Conservation (phyloP, 1,140 invertebrate species). For the Drosophila kikkawai region DNA sequence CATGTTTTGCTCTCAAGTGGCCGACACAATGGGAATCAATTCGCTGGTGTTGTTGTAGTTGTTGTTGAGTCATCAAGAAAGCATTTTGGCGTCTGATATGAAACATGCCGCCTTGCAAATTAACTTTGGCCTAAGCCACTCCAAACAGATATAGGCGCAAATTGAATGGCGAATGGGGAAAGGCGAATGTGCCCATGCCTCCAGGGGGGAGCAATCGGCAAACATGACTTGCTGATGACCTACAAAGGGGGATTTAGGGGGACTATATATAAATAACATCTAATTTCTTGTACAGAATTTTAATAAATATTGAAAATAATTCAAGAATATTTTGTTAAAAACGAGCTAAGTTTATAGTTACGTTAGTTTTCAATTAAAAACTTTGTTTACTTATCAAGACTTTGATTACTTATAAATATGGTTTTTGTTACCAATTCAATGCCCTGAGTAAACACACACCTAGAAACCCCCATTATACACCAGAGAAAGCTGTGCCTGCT, state of each 20-base stretch:
- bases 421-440: background rate
- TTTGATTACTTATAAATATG: background rate
- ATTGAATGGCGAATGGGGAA: conserved; percentile 46
- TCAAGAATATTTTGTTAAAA: no score
- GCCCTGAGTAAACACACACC: no score
- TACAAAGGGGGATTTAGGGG: conserved; percentile 24
- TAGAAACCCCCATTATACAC: background rate
- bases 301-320: background rate
- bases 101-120: conserved; percentile 81
- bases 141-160: conserved; percentile 52
- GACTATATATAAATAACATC: background rate
- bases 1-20: conserved; percentile 81
- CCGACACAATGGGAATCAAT: conserved; percentile 57
- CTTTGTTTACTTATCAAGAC: background rate
- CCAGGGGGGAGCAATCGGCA: background rate
- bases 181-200: conserved; percentile 26
- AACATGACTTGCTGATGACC: conserved; percentile 43
- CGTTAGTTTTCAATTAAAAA: background rate
- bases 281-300: no score
- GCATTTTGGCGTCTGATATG: conserved; percentile 77
- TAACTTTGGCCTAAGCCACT: conserved; percentile 81
- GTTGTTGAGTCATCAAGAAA: conserved; percentile 81
- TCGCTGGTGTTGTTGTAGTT: conserved; percentile 30
- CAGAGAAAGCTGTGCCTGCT: conserved; percentile 10
- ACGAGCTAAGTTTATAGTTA: no score